Evolutionary conservation across 2,888 invertebrate genomes (phyloP).

Genomic region (Diabrotica balteata): DNA sequence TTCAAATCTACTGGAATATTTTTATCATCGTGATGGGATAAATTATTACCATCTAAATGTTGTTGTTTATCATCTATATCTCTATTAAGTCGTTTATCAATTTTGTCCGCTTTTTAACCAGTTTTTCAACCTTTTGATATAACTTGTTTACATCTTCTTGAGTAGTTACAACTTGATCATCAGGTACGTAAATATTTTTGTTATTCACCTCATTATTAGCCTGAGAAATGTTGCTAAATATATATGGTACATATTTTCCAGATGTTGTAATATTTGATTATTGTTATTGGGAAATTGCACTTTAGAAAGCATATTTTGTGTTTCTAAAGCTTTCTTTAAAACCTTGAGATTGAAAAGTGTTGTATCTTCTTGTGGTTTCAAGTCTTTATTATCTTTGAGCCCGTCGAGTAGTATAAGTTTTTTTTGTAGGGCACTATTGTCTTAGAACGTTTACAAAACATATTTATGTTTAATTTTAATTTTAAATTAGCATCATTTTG

Average conservation of each 20-base stretch:
- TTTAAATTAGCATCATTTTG: neutral
- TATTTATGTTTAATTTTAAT: no score
- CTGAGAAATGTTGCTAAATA: neutral
- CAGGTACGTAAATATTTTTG: neutral
- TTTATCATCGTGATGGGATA: no score
- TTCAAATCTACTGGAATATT: neutral
- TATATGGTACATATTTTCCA: slow-evolving; percentile 6
- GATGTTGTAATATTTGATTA: slow-evolving; percentile 3
- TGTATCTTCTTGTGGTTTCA: neutral
- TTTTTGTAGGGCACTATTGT: neutral
- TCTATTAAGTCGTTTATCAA: neutral
- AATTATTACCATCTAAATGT: neutral
- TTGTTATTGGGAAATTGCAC: neutral
- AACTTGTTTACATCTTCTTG: neutral
- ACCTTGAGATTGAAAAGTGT: slow-evolving; percentile 1
- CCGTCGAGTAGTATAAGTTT: no score
- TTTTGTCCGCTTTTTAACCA: neutral
- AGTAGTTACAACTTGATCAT: neutral
- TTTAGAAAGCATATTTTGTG: neutral
- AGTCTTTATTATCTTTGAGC: neutral
- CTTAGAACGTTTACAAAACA: neutral
- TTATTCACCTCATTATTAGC: neutral
- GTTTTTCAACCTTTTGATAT: no score
- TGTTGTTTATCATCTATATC: neutral
- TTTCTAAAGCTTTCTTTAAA: neutral